Evolutionary conservation across 2,888 invertebrate species (phyloP).

Genomic region (Operophtera brumata): DNA sequence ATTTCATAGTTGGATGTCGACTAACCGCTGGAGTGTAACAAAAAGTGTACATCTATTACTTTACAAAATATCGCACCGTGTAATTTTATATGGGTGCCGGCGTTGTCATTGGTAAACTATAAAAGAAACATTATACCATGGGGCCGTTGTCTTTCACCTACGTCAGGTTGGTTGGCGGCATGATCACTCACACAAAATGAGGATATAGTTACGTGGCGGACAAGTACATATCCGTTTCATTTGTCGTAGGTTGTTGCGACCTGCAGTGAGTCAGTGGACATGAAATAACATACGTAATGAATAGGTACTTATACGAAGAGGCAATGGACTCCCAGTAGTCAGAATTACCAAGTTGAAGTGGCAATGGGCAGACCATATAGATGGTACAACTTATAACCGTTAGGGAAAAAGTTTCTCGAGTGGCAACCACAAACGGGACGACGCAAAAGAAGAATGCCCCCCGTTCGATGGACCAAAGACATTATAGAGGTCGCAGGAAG

Average conservation of each 20-base stretch:
- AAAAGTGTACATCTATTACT: slow-evolving; percentile 66
- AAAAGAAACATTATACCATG: slow-evolving; percentile 62
- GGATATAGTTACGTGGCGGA: slow-evolving; percentile 51
- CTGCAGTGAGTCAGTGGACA: background rate
- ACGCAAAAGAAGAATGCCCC: no score
- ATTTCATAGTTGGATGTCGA: slow-evolving; percentile 63
- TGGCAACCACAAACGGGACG: no score
- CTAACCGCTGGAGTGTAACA: slow-evolving; percentile 59
- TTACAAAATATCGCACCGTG: slow-evolving; percentile 66
- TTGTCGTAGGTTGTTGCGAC: slow-evolving; percentile 7
- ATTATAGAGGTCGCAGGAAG: no score
- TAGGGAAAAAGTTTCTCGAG: no score
- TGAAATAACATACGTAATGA: background rate
- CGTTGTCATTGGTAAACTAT: slow-evolving; percentile 71
- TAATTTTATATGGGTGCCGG: slow-evolving; percentile 65
- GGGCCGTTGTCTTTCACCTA: slow-evolving; percentile 47
- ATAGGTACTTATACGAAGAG: background rate
- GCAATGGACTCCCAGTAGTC: background rate
- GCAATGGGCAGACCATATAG: no score
- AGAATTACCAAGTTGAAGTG: no score
- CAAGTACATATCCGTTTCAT: slow-evolving; percentile 25
- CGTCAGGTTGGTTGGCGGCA: slow-evolving; percentile 47
- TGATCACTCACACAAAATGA: slow-evolving; percentile 52
- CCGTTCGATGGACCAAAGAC: no score
- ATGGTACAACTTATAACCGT: no score